A percentile compares a stretch with the other conserved stretches of the same genome.
phyloP scores from a whole-genome alignment of 2,113 vertebrate species.

The Cavia aperea region DNA sequence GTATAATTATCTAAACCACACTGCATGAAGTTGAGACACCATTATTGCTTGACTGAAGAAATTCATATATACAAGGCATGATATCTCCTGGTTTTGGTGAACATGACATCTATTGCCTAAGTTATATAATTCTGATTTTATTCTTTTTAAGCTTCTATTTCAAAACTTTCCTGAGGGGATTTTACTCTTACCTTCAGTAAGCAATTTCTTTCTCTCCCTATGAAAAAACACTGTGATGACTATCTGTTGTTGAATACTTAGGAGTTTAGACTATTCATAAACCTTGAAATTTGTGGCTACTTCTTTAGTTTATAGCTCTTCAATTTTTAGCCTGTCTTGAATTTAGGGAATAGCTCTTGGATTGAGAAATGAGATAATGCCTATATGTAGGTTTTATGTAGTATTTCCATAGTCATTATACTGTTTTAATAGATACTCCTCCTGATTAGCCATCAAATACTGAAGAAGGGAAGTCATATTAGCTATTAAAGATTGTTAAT shows the following conservation, averaged over 20 bases:
- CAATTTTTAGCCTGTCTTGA: background rate
- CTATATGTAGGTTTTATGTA: background rate
- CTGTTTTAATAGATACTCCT: background rate
- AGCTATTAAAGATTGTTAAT: background rate
- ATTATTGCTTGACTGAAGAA: background rate
- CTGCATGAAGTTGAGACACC: background rate
- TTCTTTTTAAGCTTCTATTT: background rate
- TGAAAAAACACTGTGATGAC: background rate
- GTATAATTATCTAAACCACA: background rate
- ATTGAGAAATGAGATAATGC: background rate
- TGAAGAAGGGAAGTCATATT: background rate
- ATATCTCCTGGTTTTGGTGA: background rate
- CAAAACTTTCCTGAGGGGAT: background rate
- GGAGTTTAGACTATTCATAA: background rate
- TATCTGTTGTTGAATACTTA: background rate
- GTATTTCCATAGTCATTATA: background rate
- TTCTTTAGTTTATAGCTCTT: background rate
- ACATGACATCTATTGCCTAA: too few relatives aligned
- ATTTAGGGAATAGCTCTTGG: background rate
- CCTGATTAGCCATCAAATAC: background rate
- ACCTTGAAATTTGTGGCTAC: background rate
- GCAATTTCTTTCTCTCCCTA: background rate
- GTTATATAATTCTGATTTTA: background rate
- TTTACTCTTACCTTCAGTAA: background rate
- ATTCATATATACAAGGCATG: background rate